Evolutionary conservation across 2,888 invertebrate genomes (phyloP), one percentile per base, ranked within the genome.

Genomic region (Thera obeliscata): DNA sequence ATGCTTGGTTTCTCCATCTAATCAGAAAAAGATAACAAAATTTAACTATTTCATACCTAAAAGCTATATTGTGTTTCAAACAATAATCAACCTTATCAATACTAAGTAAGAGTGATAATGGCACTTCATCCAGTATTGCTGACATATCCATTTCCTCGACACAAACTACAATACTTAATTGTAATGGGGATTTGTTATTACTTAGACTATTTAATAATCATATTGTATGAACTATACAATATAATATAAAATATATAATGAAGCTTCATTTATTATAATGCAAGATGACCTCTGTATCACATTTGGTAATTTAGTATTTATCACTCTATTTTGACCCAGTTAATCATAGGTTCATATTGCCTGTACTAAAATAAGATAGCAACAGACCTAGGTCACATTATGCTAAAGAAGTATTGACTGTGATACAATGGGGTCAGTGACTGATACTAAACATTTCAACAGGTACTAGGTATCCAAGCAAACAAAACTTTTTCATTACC

Each of bases 71-170:
- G 49, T 41, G n/a, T n/a, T 54, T 35, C 60, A n/a, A 22, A 55
- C 48, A 35, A 66, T 43, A 61, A 46, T 71, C 60, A 67, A 65
- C 65, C 63, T 59, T 70, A 70, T 3, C 2, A 0, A 12, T 8
- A 6, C 0, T 1, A n/a, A n/a, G 2, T 61, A 65, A 52, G 67
- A 46, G 49, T 57, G 60, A 41, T 61, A 60, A 36, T 64, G 36
- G 54, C 11, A 43, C 49, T 46, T 35, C 12, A 56, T 36, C 49
- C 22, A 43, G 8, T 60, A 57, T 8, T 63, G 49, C 55, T 63
- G 43, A 63, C 61, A 52, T 49, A 62, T 22, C 7, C 2, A 12
- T 11, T 50, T 65, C 58, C 59, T 58, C 56, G 60, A 36, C 35
- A 63, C 50, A 63, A 33, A 9, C 12, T 38, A n/a, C n/a, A n/a